Conservation (phyloP, 2,113 vertebrate genomes). For the Mesocricetus auratus region DNA sequence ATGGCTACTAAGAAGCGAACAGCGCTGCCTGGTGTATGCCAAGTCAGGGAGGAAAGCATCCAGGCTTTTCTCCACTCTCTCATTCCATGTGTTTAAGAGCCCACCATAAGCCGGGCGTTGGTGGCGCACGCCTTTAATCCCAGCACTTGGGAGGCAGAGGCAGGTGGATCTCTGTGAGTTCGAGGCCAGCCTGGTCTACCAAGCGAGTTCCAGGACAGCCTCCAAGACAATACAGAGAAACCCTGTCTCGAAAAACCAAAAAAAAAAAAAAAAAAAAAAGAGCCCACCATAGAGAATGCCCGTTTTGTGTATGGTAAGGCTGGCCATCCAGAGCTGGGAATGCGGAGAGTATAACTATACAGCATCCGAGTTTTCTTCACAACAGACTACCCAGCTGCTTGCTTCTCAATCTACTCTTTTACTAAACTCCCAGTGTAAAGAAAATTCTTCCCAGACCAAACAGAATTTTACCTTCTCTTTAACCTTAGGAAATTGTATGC, state of each 20-base stretch:
- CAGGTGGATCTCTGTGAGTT: no score
- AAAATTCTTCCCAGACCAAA: neutral
- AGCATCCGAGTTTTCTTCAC: neutral
- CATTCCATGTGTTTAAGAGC: neutral
- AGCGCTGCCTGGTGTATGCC: neutral
- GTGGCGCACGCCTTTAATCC: no score
- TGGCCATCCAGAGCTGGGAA: neutral
- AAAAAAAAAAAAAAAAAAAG: no score
- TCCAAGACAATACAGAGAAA: no score
- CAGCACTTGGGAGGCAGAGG: no score
- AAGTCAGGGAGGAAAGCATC: neutral
- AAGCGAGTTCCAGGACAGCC: no score
- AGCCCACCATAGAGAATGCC: neutral
- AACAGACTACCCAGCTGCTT: neutral
- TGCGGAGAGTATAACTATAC: neutral
- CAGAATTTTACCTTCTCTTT: neutral
- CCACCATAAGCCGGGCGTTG: no score
- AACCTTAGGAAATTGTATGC: neutral
- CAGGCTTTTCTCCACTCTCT: neutral
- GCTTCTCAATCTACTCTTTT: neutral
- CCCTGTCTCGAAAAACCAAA: no score
- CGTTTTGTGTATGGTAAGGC: neutral
- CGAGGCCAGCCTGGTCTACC: no score
- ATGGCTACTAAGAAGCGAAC: neutral
- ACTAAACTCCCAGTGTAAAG: conserved; percentile 5